Base-by-base conservation (phyloP, 2,888 invertebrate species). In the Melanargia galathea region DNA sequence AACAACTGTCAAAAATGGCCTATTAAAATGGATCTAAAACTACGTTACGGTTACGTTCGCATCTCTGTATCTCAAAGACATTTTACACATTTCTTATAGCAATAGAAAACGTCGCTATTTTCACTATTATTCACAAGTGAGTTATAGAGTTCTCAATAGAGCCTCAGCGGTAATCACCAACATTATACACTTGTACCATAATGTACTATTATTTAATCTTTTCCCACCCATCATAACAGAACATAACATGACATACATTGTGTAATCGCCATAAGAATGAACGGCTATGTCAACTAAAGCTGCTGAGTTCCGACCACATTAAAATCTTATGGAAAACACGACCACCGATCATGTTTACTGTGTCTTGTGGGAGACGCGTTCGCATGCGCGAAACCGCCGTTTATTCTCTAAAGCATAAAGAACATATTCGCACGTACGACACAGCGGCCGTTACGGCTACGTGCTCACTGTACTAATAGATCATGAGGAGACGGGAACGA, bases 401-500 rank as follows among this genome's bases (percentile, higher is more conserved):
- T 24, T 69, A 65, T 40, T 11, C 10, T 35, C 2, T 13, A 11
- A 8, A 6, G 0, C n/a, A 16, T 55, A 70, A 26, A 56, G 58
- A 11, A 13, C 16, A 65, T 35, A 56, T 26, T 60, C 11, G 65
- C 43, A 16, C 60, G 57, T 60, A 43, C 11, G 43, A 59, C 49
- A 22, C 65, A 65, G 55, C 52, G 62, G 62, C 24, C 52, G 60
- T 60, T 67, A 71, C 67, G 63, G 60, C 65, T 63, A 65, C 64
- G 62, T 67, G 67, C 62, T 49, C 58, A 57, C 62, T 60, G 67
- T 70, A 68, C 66, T 63, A 69, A 71, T 73, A 72, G 71, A 73
- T 73, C 73, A 73, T 69, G 64, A 60, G 66, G 63, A 68, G 78
- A 83, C 83, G 81, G 83, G 84, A 80, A 73, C 72, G 71, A 77